Evolutionary conservation across 2,797 vertebrate genomes (phyloP).

Genomic region (Alectoris magna): DNA sequence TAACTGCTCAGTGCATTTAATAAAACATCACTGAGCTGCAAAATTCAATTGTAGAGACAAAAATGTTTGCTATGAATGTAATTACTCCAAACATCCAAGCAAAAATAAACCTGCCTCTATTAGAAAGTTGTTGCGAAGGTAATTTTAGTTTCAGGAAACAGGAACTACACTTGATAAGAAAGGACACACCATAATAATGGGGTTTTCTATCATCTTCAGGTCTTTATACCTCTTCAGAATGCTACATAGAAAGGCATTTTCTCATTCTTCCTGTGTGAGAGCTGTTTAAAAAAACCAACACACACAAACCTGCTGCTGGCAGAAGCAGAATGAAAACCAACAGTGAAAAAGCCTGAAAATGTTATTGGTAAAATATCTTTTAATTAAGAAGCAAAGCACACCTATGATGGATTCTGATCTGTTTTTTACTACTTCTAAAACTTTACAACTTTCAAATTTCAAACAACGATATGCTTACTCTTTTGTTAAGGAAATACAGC

Average conservation of each 20-base stretch:
- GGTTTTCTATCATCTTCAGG: not conserved
- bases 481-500: not conserved
- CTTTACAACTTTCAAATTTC: not conserved
- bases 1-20: not conserved
- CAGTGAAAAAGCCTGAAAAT: not conserved
- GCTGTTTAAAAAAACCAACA: not conserved
- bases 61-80: not conserved
- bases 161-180: not conserved
- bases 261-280: not conserved
- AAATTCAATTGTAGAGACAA: not conserved
- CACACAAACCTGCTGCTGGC: not conserved
- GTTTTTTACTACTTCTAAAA: not conserved
- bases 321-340: not conserved
- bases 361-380: not conserved
- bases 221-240: not conserved
- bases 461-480: not conserved
- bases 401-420: not conserved
- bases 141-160: not conserved
- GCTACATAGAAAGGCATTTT: not conserved
- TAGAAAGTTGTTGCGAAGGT: not conserved
- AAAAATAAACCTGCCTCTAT: not conserved
- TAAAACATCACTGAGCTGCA: not conserved
- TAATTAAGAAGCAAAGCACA: conserved; percentile 4
- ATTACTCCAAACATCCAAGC: not conserved
- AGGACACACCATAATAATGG: not conserved